Evolutionary conservation across 2,888 invertebrate genomes (phyloP).

Genomic region (Notocelia uddmanniana): DNA sequence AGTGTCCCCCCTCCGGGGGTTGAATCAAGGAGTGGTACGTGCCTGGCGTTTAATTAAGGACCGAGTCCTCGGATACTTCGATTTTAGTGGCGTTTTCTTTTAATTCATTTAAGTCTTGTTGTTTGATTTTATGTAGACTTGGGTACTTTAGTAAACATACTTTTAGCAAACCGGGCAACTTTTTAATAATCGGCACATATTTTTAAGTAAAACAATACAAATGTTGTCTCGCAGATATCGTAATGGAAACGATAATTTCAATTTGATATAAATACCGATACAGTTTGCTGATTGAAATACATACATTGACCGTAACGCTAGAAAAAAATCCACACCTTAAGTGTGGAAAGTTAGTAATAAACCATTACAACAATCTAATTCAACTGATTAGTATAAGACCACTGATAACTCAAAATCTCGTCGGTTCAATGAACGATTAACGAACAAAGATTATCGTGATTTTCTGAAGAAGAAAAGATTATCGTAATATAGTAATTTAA

Average conservation of each 20-base stretch:
- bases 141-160: neutral
- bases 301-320: too few relatives aligned
- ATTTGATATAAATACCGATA: neutral
- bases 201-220: neutral
- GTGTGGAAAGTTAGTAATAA: neutral
- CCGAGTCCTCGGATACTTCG: slow-evolving; percentile 80
- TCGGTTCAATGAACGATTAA: slow-evolving; percentile 20
- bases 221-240: neutral
- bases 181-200: neutral
- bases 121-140: slow-evolving; percentile 47
- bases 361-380: slow-evolving; percentile 1
- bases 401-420: slow-evolving; percentile 18
- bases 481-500: neutral
- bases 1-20: slow-evolving; percentile 69
- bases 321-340: neutral
- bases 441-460: neutral
- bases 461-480: neutral
- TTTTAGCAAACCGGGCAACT: neutral
- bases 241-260: too few relatives aligned
- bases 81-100: slow-evolving; percentile 83
- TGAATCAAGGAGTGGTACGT: slow-evolving; percentile 85
- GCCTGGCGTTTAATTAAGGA: slow-evolving; percentile 84
- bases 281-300: neutral
- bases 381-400: slow-evolving; percentile 15
- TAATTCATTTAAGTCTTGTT: slow-evolving; percentile 64